Base-by-base conservation (phyloP, 64 coral and sea anemone species). In the Pachyseris speciosa region DNA sequence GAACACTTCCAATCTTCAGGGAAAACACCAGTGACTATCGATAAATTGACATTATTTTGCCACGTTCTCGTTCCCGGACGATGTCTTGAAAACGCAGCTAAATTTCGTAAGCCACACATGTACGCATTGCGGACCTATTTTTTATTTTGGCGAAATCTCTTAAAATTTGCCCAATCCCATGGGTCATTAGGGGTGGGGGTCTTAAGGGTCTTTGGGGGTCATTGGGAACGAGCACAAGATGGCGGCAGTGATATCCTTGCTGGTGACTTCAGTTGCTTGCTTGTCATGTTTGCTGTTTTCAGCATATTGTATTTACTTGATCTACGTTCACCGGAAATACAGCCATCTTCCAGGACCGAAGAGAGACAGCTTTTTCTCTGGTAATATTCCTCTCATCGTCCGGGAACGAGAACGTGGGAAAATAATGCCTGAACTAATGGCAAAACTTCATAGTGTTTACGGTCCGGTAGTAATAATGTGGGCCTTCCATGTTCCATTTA, bases 271-370 rank as follows among this genome's bases (percentile, higher is more conserved):
- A 40, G 9, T 91, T 78, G 29, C 48, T 74, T 19, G 25, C 74
- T 38, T 50, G 59, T 7, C 22, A 1, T 20, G 65, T 17, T 34
- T 83, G 30, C 2, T 75, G 2, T 84, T 92, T 12, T 3, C 70
- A 11, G 52, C 69, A 16, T 69, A 70, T 31, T 77, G 90, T 15
- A 4, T 83, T 17, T 92, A 96, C 41, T 60, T 92, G 53, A 64
- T 72, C 8, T 34, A 88, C 51, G 11, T 89, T 61, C 94, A 91
- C 64, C 37, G 80, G 68, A 88, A 76, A 57, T 96, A 89, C 67
- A 84, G 80, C 8, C 94, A 96, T 68, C 55, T 96, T 13, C 94
- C 94, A 4, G 76, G 89, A 24, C 94, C 94, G 12, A 44, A 84
- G 22, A 74, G 84, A 5, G 85, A 89, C 45, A 92, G 27, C 58